These are phyloP conservation scores for Aramus guarauna DNA, from an alignment of 2,113 vertebrate genomes.

Conservation along the genomic window DNA sequence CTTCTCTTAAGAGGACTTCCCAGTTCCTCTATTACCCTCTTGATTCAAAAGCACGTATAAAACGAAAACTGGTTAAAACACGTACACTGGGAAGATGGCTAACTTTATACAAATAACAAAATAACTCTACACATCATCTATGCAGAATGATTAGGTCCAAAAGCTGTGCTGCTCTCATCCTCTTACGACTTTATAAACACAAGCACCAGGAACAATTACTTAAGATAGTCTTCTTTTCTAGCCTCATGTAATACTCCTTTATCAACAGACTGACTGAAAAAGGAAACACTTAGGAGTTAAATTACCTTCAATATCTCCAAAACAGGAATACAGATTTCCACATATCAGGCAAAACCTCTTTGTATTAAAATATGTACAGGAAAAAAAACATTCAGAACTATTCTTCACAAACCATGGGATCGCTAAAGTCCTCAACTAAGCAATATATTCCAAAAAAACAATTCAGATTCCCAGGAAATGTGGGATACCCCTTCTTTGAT, in stretches of 20 bases:
- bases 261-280: not conserved
- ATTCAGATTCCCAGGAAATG: not conserved
- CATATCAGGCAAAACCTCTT: not conserved
- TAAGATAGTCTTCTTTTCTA: not conserved
- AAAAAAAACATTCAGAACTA: not conserved
- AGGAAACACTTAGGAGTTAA: not conserved
- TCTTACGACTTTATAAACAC: not conserved
- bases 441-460: not conserved
- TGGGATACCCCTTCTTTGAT: not conserved
- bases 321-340: not conserved
- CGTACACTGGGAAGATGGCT: accelerated
- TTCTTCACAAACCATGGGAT: not conserved
- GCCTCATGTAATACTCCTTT: not conserved
- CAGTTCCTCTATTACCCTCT: not conserved
- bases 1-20: not conserved
- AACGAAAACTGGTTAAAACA: not conserved
- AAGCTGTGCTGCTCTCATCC: not conserved
- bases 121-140: not conserved
- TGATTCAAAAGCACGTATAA: not conserved
- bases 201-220: not conserved
- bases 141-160: not conserved
- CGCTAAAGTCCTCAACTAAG: not conserved
- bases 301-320: not conserved
- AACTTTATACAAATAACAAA: not conserved
- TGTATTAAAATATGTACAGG: not conserved